phyloP scores from a whole-genome alignment of 2,888 invertebrate species.

The Sinhomidia bicolor region DNA sequence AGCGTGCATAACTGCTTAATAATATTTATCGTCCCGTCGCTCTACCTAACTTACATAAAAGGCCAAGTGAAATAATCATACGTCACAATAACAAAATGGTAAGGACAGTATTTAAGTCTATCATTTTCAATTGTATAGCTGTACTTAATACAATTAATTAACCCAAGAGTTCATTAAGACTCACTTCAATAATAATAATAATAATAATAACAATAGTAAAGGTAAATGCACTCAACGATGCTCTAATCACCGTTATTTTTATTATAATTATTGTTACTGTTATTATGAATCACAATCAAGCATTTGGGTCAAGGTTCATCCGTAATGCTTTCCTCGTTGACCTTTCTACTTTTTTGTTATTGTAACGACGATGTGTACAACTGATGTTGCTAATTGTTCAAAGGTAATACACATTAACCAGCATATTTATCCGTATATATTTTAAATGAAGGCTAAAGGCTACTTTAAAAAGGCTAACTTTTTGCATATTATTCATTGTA shows the following conservation, averaged over 20 bases:
- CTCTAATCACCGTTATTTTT: neutral
- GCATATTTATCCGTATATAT: no score
- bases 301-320: neutral
- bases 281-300: neutral
- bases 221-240: neutral
- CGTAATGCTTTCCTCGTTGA: neutral
- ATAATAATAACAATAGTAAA: neutral
- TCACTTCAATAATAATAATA: no score
- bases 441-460: no score
- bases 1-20: no score
- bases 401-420: neutral
- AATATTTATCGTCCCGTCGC: neutral
- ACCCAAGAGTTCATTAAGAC: no score
- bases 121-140: no score
- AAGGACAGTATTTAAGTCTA: no score
- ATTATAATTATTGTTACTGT: neutral
- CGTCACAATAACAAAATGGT: no score
- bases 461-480: no score
- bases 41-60: neutral
- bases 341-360: neutral
- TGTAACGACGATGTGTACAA: neutral
- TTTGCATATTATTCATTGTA: no score
- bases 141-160: no score
- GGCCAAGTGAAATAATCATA: constrained; percentile 19
- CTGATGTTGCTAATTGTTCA: neutral